Conservation (phyloP, 2,888 invertebrate genomes). For the Drosophila maculinotata region DNA sequence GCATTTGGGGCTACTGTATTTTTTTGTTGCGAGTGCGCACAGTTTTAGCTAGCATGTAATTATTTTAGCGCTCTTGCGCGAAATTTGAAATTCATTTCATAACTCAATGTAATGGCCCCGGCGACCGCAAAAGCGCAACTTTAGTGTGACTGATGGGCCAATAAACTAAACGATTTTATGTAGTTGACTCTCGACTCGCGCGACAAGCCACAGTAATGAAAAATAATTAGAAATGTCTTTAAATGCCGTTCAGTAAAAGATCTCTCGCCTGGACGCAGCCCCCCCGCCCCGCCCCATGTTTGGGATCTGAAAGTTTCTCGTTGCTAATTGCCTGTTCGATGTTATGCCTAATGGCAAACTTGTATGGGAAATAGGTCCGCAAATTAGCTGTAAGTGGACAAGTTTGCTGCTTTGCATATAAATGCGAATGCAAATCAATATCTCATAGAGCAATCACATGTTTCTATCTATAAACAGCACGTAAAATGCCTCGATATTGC, state of each 20-base stretch:
- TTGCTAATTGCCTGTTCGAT: constrained; percentile 67
- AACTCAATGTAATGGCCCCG: constrained; percentile 73
- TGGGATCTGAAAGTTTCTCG: constrained; percentile 43
- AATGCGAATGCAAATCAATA: constrained; percentile 42
- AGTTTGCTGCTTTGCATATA: constrained; percentile 20
- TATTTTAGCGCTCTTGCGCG: constrained; percentile 76
- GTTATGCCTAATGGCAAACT: constrained; percentile 45
- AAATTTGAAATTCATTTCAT: constrained; percentile 81
- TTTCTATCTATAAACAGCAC: background rate
- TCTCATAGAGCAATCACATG: constrained; percentile 13
- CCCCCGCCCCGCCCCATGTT: constrained; percentile 8
- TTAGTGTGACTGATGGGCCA: constrained; percentile 77
- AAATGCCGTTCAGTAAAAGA: constrained; percentile 47
- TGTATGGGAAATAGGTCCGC: constrained; percentile 34
- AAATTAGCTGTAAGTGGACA: constrained; percentile 36
- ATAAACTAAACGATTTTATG: constrained; percentile 80
- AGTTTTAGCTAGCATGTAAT: constrained; percentile 58
- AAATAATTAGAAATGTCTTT: constrained; percentile 76
- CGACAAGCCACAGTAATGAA: constrained; percentile 75
- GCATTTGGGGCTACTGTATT: constrained; percentile 53
- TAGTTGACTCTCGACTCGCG: constrained; percentile 52
- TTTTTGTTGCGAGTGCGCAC: constrained; percentile 27
- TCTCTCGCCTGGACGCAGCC: constrained; percentile 22
- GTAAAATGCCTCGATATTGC: background rate
- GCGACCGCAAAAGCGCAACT: constrained; percentile 73